phyloP scores from a whole-genome alignment of 2,888 invertebrate species.

The Aradus depressus region DNA sequence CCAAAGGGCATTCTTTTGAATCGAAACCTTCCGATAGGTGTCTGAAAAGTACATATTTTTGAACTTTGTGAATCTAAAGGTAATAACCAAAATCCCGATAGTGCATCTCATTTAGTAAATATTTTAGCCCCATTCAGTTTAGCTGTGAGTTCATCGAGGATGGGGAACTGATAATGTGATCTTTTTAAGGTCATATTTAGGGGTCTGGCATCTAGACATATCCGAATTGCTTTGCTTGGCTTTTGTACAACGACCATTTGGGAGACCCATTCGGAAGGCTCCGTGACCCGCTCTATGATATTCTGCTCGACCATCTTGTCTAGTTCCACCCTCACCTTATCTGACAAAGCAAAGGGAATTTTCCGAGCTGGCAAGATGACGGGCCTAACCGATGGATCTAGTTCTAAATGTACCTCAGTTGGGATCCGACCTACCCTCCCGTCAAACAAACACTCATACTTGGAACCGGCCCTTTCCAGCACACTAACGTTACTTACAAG shows the following conservation, averaged over 20 bases:
- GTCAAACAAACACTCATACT: slow-evolving; percentile 13
- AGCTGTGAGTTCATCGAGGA: slow-evolving; percentile 10
- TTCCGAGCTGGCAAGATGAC: slow-evolving; percentile 10
- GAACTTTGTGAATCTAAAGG: slow-evolving; percentile 10
- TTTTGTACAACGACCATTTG: slow-evolving; percentile 15
- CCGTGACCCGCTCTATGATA: slow-evolving; percentile 9
- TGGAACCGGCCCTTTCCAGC: not conserved
- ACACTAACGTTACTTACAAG: not conserved
- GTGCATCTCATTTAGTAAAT: slow-evolving; percentile 18
- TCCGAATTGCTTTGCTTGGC: slow-evolving; percentile 9
- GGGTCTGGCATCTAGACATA: slow-evolving; percentile 19
- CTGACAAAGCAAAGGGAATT: slow-evolving; percentile 9
- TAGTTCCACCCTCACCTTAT: slow-evolving; percentile 15
- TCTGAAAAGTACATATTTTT: slow-evolving; percentile 12
- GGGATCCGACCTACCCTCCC: slow-evolving; percentile 1
- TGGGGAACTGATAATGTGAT: slow-evolving; percentile 16
- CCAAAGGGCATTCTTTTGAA: slow-evolving; percentile 35
- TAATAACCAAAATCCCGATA: slow-evolving; percentile 18
- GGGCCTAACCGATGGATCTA: slow-evolving; percentile 12
- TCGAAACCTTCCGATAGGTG: slow-evolving; percentile 26
- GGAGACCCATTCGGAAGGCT: slow-evolving; percentile 19
- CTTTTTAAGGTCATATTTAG: slow-evolving; percentile 12
- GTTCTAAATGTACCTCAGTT: not conserved
- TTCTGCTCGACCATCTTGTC: slow-evolving; percentile 9
- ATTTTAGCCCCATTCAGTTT: slow-evolving; percentile 7